A percentile compares a stretch with the other conserved stretches of the same genome.
phyloP scores from a whole-genome alignment of 2,888 invertebrate genomes.

The Dryococelus australis region DNA sequence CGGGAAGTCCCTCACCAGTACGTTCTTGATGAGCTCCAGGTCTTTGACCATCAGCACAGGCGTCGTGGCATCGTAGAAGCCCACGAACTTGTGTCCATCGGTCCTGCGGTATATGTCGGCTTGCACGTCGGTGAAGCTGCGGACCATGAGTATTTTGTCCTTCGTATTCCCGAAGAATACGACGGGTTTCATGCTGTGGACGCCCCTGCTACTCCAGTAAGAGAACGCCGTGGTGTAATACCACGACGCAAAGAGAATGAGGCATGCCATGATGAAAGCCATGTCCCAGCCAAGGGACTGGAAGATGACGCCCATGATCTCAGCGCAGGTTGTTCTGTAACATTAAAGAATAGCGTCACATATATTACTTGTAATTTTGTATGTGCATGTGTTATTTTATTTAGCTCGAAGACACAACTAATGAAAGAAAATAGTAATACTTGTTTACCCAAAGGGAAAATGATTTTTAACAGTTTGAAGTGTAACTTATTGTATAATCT shows the following conservation, averaged over 20 bases:
- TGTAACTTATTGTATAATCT: too few species aligned
- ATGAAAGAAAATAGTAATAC: too few species aligned
- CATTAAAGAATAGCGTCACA: neutral
- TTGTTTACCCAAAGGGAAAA: too few species aligned
- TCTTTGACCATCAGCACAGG: slow-evolving; percentile 38
- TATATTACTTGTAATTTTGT: neutral
- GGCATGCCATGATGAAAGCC: neutral
- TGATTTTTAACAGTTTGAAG: too few species aligned
- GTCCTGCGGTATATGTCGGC: slow-evolving; percentile 56
- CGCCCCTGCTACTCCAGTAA: slow-evolving; percentile 43
- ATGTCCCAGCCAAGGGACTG: neutral
- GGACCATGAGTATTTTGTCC: slow-evolving; percentile 33
- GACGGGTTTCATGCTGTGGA: slow-evolving; percentile 36
- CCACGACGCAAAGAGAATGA: neutral
- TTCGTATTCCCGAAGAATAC: slow-evolving; percentile 41
- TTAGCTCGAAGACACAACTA: too few species aligned
- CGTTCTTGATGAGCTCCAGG: slow-evolving; percentile 38
- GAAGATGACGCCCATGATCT: neutral
- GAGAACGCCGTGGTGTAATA: neutral
- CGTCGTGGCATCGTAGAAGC: slow-evolving; percentile 31
- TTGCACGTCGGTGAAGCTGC: slow-evolving; percentile 5
- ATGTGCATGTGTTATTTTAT: neutral
- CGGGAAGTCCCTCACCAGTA: slow-evolving; percentile 40
- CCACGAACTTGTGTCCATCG: slow-evolving; percentile 41
- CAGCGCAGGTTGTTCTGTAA: neutral